phyloP scores from a whole-genome alignment of 64 coral and sea anemone species.

The Porites australiensis region DNA sequence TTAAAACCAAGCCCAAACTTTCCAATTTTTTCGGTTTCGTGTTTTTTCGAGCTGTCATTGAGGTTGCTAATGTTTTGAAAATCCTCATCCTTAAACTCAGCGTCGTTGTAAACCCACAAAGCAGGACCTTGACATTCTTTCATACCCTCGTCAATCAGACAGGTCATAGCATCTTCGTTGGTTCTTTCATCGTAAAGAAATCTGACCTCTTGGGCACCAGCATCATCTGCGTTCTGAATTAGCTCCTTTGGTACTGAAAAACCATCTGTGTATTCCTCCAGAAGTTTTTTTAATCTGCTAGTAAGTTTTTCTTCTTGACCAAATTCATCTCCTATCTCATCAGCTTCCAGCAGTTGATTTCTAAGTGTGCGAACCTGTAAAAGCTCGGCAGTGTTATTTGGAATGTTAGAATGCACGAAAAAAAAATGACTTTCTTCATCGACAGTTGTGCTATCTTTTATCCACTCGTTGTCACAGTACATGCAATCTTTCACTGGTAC shows the following conservation, averaged over 20 bases:
- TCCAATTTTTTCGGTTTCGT: slow-evolving; percentile 78
- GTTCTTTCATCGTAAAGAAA: slow-evolving; percentile 78
- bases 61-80: slow-evolving; percentile 84
- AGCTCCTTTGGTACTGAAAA: slow-evolving; percentile 83
- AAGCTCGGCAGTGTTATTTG: slow-evolving; percentile 57
- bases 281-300: slow-evolving; percentile 61
- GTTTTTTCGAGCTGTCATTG: slow-evolving; percentile 79
- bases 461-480: slow-evolving; percentile 82
- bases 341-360: slow-evolving; percentile 74
- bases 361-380: slow-evolving; percentile 76
- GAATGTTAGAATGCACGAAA: slow-evolving; percentile 78
- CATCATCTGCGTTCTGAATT: slow-evolving; percentile 92
- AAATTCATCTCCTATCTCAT: slow-evolving; percentile 82
- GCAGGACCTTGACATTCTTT: slow-evolving; percentile 83
- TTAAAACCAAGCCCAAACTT: slow-evolving; percentile 93
- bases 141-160: slow-evolving; percentile 77
- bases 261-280: slow-evolving; percentile 89
- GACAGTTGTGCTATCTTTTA: slow-evolving; percentile 55
- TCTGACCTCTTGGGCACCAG: slow-evolving; percentile 73
- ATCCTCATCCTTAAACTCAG: slow-evolving; percentile 75
- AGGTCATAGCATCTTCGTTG: slow-evolving; percentile 70
- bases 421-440: slow-evolving; percentile 36
- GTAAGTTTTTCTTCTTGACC: slow-evolving; percentile 86
- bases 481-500: slow-evolving; percentile 70
- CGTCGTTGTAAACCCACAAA: slow-evolving; percentile 85